A percentile compares a stretch with the other conserved stretches of the same genome.
phyloP scores from a whole-genome alignment of 2,113 vertebrate species.

The Anarrhichthys ocellatus region DNA sequence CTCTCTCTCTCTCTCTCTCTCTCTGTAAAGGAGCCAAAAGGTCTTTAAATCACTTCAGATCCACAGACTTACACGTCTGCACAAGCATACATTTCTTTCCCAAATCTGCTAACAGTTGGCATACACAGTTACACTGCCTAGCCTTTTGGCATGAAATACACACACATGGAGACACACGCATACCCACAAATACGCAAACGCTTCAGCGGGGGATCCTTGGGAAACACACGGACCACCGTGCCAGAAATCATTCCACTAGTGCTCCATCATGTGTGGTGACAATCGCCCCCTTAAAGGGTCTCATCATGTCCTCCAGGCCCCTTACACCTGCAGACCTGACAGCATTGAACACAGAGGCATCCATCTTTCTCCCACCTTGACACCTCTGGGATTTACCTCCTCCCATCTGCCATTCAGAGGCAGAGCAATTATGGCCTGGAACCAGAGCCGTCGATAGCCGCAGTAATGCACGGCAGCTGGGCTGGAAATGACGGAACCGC shows the following conservation, averaged over 20 bases:
- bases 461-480: conserved; percentile 59
- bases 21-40: conserved; percentile 31
- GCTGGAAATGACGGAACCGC: conserved; percentile 42
- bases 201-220: conserved; percentile 19
- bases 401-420: conserved; percentile 66
- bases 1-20: too few species aligned
- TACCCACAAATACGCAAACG: conserved; percentile 8
- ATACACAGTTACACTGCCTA: conserved; percentile 20
- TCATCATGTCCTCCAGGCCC: conserved; percentile 51
- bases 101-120: conserved; percentile 45
- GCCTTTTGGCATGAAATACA: conserved; percentile 7
- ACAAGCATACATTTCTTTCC: conserved; percentile 33
- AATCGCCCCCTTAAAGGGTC: conserved; percentile 24
- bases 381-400: conserved; percentile 61
- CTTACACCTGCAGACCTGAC: conserved; percentile 51
- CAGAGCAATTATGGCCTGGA: conserved; percentile 69
- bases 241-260: conserved; percentile 57
- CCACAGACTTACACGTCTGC: conserved; percentile 48
- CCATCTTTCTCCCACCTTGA: conserved; percentile 60
- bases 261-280: conserved; percentile 48
- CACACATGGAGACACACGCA: conserved; percentile 1
- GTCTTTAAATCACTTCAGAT: conserved; percentile 50
- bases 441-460: conserved; percentile 43
- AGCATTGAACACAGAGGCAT: conserved; percentile 41
- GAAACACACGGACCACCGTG: conserved; percentile 37